Conservation (phyloP, 1,140 invertebrate species). For the Metaphire vulgaris region DNA sequence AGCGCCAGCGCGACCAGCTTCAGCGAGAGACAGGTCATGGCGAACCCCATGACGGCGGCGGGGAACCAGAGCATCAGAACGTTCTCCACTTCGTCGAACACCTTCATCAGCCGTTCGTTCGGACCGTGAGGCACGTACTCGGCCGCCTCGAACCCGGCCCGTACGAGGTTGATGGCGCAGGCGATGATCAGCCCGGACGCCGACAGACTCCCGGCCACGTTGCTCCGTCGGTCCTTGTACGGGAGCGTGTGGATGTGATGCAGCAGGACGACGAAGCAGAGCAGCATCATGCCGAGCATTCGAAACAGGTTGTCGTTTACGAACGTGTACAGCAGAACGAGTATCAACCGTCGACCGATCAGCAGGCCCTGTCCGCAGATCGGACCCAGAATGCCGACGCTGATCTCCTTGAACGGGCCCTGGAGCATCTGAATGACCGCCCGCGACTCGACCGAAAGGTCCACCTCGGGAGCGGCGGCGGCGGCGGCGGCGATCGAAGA, state of each 20-base stretch:
- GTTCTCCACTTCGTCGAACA: conserved; percentile 27
- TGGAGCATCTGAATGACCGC: conserved; percentile 23
- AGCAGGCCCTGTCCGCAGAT: conserved; percentile 20
- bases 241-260: conserved; percentile 26
- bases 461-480: no score
- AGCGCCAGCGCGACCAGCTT: no score
- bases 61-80: conserved; percentile 28
- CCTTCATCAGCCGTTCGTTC: conserved; percentile 23
- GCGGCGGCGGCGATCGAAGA: no score
- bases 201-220: conserved; percentile 21
- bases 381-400: conserved; percentile 12
- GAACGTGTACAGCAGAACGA: conserved; percentile 24
- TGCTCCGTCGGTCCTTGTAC: conserved; percentile 23
- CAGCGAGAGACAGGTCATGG: conserved; percentile 11
- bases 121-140: conserved; percentile 28
- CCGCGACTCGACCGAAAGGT: conserved; percentile 8
- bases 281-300: conserved; percentile 28
- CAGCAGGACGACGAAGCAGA: conserved; percentile 25
- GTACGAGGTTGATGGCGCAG: conserved; percentile 23
- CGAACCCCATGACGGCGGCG: conserved; percentile 22
- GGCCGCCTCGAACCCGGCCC: conserved; percentile 27
- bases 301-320: conserved; percentile 26
- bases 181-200: conserved; percentile 22
- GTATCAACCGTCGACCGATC: conserved; percentile 24
- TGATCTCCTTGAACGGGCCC: conserved; percentile 25